Percentiles rank a stretch among this genome's conserved stretches.
Conservation (phyloP, 2,113 vertebrate genomes). For the Cynoglossus semilaevis region DNA sequence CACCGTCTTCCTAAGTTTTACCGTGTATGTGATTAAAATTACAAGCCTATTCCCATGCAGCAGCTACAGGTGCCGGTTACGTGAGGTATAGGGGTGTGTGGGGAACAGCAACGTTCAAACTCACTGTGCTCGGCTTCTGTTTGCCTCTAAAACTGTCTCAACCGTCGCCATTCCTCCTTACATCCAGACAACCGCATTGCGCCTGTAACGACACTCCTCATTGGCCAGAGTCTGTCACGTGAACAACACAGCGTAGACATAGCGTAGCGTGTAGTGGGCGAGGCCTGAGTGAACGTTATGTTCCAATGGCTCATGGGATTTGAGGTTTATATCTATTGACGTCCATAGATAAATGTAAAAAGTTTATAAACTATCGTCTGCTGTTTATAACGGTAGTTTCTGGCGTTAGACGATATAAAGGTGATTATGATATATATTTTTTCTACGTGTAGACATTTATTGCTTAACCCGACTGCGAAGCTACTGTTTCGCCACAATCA, state of each 20-base stretch:
- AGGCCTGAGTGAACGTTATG: neutral
- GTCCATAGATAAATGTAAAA: too few relatives aligned
- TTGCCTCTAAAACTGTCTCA: conserved; percentile 58
- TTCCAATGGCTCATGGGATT: conserved; percentile 35
- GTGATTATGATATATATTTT: too few relatives aligned
- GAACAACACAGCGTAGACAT: neutral
- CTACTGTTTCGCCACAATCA: too few relatives aligned
- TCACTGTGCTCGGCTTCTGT: conserved; percentile 47
- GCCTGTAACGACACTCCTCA: conserved; percentile 71
- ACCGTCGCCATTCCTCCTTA: conserved; percentile 80
- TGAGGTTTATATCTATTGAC: conserved; percentile 27
- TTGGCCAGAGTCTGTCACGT: conserved; percentile 62
- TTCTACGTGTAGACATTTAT: too few relatives aligned
- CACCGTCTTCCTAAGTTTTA: too few relatives aligned
- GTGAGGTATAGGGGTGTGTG: neutral
- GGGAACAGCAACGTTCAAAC: conserved; percentile 21
- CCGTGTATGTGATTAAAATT: too few relatives aligned
- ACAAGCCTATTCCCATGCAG: too few relatives aligned
- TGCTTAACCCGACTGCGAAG: too few relatives aligned
- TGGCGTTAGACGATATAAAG: too few relatives aligned
- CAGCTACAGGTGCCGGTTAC: too few relatives aligned
- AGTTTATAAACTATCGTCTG: too few relatives aligned
- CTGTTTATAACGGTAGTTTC: too few relatives aligned
- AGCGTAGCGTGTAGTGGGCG: neutral
- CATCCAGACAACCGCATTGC: conserved; percentile 69